Conservation (phyloP, 2,797 vertebrate genomes). For the Arrhamphus sclerolepis region DNA sequence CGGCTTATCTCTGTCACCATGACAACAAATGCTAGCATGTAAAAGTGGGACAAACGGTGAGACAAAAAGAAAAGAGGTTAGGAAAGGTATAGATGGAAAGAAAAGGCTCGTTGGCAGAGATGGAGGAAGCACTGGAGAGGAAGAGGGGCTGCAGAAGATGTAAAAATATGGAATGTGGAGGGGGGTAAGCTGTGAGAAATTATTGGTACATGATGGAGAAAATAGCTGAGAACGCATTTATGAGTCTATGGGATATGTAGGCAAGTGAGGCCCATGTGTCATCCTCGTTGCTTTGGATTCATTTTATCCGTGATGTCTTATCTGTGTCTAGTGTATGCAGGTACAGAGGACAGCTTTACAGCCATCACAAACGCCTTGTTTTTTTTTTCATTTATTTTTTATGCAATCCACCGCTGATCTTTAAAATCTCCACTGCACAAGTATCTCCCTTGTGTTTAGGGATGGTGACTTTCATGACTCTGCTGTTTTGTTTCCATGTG, state of each 20-base stretch:
- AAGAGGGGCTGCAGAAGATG: too few relatives aligned
- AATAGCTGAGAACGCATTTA: neutral
- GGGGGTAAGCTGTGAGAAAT: too few relatives aligned
- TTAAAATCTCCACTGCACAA: conserved; percentile 24
- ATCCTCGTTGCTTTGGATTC: conserved; percentile 31
- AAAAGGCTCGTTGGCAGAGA: conserved; percentile 1
- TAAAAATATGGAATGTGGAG: neutral
- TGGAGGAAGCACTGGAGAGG: neutral
- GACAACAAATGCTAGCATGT: conserved; percentile 50
- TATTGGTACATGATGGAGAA: neutral
- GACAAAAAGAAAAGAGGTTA: conserved; percentile 5
- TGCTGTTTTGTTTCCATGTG: conserved; percentile 13
- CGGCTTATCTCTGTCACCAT: conserved; percentile 63
- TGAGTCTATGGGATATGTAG: conserved; percentile 10
- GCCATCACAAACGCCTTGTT: conserved; percentile 42
- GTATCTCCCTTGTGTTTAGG: conserved; percentile 14
- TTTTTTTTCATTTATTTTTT: conserved; percentile 13
- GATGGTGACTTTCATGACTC: conserved; percentile 31
- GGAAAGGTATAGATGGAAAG: conserved; percentile 9
- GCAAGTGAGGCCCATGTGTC: conserved; percentile 15
- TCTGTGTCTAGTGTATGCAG: conserved; percentile 12
- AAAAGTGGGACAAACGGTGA: conserved; percentile 14
- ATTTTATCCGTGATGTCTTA: conserved; percentile 30
- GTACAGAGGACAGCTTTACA: conserved; percentile 54
- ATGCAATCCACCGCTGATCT: conserved; percentile 25